Evolutionary conservation across 2,797 vertebrate genomes (phyloP), one percentile per base, ranked within the genome.

Genomic region (Danio choprae): DNA sequence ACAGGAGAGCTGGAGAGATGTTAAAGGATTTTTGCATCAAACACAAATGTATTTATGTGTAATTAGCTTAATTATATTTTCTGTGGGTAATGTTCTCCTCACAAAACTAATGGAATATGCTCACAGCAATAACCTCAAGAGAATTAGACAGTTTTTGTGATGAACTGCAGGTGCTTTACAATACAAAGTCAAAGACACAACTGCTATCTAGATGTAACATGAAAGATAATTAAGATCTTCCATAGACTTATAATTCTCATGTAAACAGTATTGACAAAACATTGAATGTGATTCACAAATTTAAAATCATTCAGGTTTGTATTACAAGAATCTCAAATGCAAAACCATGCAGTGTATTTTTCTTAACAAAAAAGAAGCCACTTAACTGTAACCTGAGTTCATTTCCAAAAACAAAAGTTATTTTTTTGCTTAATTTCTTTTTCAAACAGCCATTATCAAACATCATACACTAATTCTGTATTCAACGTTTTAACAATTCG

Each of bases 191-290:
- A 55, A 55, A 46, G 9, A 51, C 22, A 55, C 7, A 5, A 59
- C 53, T 71, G 69, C 38, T 53, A 58, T 58, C 70, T 72, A 58
- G 40, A 73, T 55, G 41, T 43, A 53, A n/a, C 40, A 58, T 20
- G 43, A 12, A 11, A 72, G 7, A 72, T 18, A 41, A 4, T 41
- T 11, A 2, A 20, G 56, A 59, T 59, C 36, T 13, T 6, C 53
- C 22, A 48, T 15, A 4, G 12, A 1, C n/a, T 70, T 67, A 18
- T 48, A 53, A 6, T 36, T 0, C 3, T 41, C n/a, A 36, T 29
- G 48, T 15, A 50, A 68, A 15, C 16, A 16, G 36, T n/a, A 18
- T 13, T 40, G 9, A 36, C n/a, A n/a, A 70, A 16, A 48, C 53
- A 18, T 63, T 16, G 0, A n/a, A 38, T 63, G 0, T n/a, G 15